These are phyloP conservation scores for Holacanthus passer DNA, from an alignment of 2,113 vertebrate species.

Conservation along the genomic window DNA sequence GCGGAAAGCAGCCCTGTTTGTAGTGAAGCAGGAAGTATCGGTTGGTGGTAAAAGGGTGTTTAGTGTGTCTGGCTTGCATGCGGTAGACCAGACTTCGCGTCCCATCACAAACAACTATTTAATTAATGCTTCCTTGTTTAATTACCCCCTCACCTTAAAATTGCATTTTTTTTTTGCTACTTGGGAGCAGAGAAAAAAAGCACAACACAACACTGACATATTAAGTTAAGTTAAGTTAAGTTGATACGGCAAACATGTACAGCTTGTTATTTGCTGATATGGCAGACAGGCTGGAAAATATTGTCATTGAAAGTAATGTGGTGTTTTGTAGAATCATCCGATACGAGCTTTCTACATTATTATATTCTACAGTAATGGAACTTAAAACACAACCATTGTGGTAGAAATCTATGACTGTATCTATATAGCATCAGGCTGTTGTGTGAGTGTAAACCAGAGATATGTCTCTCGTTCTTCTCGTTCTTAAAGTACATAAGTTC, in stretches of 20 bases:
- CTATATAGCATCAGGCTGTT: background rate
- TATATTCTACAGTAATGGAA: background rate
- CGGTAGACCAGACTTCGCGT: background rate
- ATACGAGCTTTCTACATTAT: no score
- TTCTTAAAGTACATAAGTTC: background rate
- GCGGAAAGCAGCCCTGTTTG: background rate
- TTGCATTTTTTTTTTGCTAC: no score
- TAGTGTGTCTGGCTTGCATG: background rate
- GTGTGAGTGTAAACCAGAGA: background rate
- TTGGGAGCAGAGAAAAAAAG: no score
- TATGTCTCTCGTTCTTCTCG: background rate
- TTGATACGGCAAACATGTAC: no score
- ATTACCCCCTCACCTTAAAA: no score
- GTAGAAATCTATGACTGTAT: background rate
- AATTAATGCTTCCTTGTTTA: no score
- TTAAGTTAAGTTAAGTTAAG: no score
- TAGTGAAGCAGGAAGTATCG: background rate
- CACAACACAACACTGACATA: background rate
- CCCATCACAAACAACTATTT: background rate
- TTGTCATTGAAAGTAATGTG: no score
- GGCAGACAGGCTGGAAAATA: no score
- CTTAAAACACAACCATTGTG: background rate
- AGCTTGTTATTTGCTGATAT: no score
- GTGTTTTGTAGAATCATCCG: no score
- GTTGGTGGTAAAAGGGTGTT: no score